Percentiles rank a stretch among this genome's conserved stretches.
These are phyloP conservation scores for Dendropsophus ebraccatus DNA, from an alignment of 2,113 vertebrate genomes.

Conservation along the genomic window DNA sequence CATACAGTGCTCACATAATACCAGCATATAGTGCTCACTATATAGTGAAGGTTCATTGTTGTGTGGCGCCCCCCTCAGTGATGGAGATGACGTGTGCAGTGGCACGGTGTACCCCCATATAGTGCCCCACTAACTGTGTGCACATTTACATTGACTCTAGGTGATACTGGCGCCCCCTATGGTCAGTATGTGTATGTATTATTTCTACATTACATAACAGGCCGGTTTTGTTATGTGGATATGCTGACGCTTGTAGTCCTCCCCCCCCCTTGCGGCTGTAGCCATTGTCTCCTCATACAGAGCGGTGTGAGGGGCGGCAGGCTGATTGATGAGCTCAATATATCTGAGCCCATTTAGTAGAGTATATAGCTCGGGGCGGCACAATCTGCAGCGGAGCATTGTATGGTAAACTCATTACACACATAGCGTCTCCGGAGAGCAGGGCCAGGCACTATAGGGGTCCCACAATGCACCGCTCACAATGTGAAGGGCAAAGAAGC, in stretches of 20 bases:
- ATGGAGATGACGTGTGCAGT: no score
- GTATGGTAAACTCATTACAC: neutral
- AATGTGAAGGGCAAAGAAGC: neutral
- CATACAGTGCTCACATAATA: no score
- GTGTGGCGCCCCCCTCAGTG: no score
- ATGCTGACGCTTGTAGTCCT: neutral
- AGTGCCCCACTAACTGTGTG: no score
- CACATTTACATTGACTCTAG: no score
- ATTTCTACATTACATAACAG: neutral
- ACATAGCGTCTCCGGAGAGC: neutral
- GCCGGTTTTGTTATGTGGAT: neutral
- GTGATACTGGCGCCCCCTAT: no score
- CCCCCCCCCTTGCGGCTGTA: neutral
- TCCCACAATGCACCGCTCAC: neutral
- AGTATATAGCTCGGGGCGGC: neutral
- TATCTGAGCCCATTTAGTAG: neutral
- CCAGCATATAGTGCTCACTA: no score
- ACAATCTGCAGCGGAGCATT: neutral
- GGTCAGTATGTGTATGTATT: no score
- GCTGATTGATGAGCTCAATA: slow-evolving; percentile 24
- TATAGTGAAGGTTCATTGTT: no score
- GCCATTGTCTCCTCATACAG: neutral
- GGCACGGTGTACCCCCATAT: no score
- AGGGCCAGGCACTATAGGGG: no score
- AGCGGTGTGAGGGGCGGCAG: neutral